Base-by-base conservation (phyloP, 2,797 vertebrate species). In the Micropoecilia bifurca region DNA sequence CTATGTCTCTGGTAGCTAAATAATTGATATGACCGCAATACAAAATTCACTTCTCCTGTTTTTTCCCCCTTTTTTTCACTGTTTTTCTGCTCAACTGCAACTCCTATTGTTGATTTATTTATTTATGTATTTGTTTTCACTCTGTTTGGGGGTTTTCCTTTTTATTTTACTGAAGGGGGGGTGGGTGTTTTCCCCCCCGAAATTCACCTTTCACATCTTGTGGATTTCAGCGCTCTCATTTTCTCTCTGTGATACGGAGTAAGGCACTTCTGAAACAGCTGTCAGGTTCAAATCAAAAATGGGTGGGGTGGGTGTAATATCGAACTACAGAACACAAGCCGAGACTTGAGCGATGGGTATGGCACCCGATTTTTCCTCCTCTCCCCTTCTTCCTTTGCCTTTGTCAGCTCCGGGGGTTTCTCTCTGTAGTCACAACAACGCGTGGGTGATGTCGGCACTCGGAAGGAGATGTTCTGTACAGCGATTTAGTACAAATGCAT, bases 401-500 rank as follows among this genome's bases (percentile, higher is more conserved):
- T 94, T 96, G 95, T 95, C 95, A 96, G 93, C 95, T 96, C 92
- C 88, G 74, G 92, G 95, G 93, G 91, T 93, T 95, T 95, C 92
- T 94, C 94, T 96, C 94, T 96, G 96, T 96, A 95, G 95, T 95
- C 91, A 87, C 91, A 91, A 91, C 89, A 91, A 91, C 90, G 96
- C 93, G 94, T 95, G 94, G 95, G 95, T 93, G 95, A 95, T 95
- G 95, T 95, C 93, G 85, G 92, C 87, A 83, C 91, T 90, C 83
- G 80, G 89, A 94, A 93, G 90, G 88, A 93, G 93, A 92, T 95
- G 95, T 95, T 95, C 93, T 93, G 94, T 95, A 93, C 94, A 94
- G 91, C 95, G 88, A 93, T 96, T 96, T 95, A 93, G 94, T 95
- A 95, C 95, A 96, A 96, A 96, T 94, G 93, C 93, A 94, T 90